phyloP scores from a whole-genome alignment of 2,797 vertebrate genomes.

The Sebastes steindachneri region DNA sequence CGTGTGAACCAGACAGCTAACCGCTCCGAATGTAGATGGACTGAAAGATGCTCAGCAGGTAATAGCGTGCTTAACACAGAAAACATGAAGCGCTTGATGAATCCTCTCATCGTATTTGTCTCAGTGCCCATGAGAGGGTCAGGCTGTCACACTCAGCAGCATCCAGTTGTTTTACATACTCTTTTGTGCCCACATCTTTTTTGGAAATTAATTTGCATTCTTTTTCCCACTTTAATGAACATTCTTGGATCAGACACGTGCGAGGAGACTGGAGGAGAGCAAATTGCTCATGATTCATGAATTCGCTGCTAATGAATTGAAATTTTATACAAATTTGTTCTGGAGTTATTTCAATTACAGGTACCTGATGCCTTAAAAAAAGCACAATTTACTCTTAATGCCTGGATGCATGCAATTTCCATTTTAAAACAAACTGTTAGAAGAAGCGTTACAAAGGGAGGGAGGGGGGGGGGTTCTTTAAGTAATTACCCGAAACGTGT shows the following conservation, averaged over 20 bases:
- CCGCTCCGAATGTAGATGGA: slow-evolving; percentile 44
- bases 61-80: slow-evolving; percentile 37
- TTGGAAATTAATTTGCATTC: slow-evolving; percentile 56
- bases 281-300: slow-evolving; percentile 71
- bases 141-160: slow-evolving; percentile 22
- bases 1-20: slow-evolving; percentile 62
- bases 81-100: slow-evolving; percentile 7
- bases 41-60: slow-evolving; percentile 47
- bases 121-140: slow-evolving; percentile 41
- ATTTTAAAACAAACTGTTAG: slow-evolving; percentile 69
- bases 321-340: slow-evolving; percentile 72
- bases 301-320: slow-evolving; percentile 72
- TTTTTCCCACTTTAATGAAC: slow-evolving; percentile 60
- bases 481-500: slow-evolving; percentile 72
- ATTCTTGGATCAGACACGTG: slow-evolving; percentile 36
- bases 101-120: slow-evolving; percentile 27
- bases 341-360: slow-evolving; percentile 73
- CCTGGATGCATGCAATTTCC: slow-evolving; percentile 67
- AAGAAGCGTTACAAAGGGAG: slow-evolving; percentile 46
- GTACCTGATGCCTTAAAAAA: slow-evolving; percentile 64
- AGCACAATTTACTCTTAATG: slow-evolving; percentile 61
- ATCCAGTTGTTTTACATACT: slow-evolving; percentile 43
- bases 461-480: slow-evolving; percentile 56
- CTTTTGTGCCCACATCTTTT: slow-evolving; percentile 12
- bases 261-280: slow-evolving; percentile 46